Percentiles rank a stretch among this genome's conserved stretches.
Conservation (phyloP, 2,888 invertebrate genomes). For the Platycnemis pennipes region DNA sequence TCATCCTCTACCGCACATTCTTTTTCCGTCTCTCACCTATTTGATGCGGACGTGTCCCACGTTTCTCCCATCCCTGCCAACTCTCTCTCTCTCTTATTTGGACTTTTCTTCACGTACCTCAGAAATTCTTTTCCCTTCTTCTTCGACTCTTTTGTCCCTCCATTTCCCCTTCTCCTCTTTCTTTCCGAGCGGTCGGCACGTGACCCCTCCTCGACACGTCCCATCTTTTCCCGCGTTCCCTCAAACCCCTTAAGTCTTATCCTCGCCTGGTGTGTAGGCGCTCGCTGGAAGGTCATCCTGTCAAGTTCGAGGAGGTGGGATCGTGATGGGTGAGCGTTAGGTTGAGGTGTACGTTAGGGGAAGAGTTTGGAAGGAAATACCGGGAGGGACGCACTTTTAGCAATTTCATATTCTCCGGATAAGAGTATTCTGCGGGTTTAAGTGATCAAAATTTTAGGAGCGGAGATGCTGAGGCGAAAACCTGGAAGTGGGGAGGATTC, state of each 20-base stretch:
- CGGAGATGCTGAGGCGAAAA: neutral
- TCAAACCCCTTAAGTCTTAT: neutral
- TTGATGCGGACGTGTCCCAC: neutral
- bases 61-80: neutral
- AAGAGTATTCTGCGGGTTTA: neutral
- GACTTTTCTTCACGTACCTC: neutral
- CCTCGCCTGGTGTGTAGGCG: no score
- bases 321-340: no score
- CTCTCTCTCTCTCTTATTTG: neutral
- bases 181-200: neutral
- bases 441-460: neutral
- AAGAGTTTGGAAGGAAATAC: neutral
- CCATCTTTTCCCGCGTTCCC: neutral
- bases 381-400: neutral
- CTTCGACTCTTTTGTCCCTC: no score
- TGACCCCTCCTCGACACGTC: neutral
- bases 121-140: neutral
- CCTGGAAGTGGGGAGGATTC: neutral
- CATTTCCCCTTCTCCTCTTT: neutral
- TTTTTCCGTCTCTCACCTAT: neutral
- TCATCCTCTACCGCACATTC: neutral
- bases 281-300: no score
- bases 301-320: no score
- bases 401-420: neutral
- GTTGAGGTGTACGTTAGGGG: neutral